A percentile compares a stretch with the other conserved stretches of the same genome.
phyloP scores from a whole-genome alignment of 2,797 vertebrate species.

The Lutjanus argentimaculatus region DNA sequence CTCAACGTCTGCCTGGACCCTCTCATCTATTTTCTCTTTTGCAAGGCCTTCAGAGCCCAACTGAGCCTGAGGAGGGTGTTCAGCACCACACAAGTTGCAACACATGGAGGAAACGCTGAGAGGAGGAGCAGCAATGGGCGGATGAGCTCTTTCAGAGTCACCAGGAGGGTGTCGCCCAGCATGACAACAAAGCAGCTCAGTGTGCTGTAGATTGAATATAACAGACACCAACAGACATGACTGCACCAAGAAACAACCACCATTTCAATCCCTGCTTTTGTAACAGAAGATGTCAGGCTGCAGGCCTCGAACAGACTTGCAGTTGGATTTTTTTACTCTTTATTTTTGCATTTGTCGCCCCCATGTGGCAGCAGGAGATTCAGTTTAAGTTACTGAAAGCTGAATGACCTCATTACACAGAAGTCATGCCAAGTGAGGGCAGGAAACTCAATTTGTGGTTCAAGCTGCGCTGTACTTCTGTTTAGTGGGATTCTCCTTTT shows the following conservation, averaged over 20 bases:
- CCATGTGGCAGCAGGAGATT: neutral
- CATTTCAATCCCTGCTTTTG: neutral
- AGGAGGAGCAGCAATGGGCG: constrained; percentile 13
- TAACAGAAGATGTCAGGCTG: neutral
- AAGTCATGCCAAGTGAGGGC: too few relatives aligned
- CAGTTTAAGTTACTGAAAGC: neutral
- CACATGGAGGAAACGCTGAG: fast-evolving
- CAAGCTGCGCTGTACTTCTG: too few relatives aligned
- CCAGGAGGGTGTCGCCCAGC: constrained; percentile 19
- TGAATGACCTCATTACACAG: neutral
- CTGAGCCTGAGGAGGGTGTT: constrained; percentile 17
- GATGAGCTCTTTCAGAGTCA: neutral
- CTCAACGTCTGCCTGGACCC: constrained; percentile 85
- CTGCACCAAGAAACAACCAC: too few relatives aligned
- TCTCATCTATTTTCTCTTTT: constrained; percentile 85
- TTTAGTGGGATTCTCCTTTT: too few relatives aligned
- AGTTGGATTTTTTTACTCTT: neutral
- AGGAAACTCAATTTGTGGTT: too few relatives aligned
- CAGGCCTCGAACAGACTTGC: neutral
- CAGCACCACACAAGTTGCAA: fast-evolving
- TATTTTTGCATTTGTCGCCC: neutral
- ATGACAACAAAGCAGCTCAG: fast-evolving
- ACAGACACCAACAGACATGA: neutral
- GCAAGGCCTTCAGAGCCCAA: constrained; percentile 76
- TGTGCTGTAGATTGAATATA: constrained; percentile 16